Evolutionary conservation across 2,113 vertebrate species (phyloP).

Genomic region (Hippoglossus stenolepis): DNA sequence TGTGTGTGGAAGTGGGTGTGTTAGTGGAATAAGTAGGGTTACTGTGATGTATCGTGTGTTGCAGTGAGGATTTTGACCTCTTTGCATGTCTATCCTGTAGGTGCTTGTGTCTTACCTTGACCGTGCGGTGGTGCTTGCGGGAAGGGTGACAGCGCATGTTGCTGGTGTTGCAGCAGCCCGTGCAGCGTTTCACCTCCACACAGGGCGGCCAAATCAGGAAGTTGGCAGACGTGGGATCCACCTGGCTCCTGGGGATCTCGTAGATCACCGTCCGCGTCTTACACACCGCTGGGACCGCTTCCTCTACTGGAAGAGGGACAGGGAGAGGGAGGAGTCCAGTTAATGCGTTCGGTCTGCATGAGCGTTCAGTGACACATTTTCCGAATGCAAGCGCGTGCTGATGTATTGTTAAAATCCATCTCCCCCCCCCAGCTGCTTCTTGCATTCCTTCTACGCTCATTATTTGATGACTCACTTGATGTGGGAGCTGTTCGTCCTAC

Average conservation of each 20-base stretch:
- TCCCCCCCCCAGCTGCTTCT: slow-evolving; percentile 44
- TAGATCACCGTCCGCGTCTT: slow-evolving; percentile 98
- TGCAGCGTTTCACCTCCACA: slow-evolving; percentile 98
- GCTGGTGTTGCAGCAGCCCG: slow-evolving; percentile 97
- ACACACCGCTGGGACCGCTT: slow-evolving; percentile 93
- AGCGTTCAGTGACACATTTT: slow-evolving; percentile 49
- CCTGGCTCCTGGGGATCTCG: slow-evolving; percentile 98
- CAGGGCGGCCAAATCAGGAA: slow-evolving; percentile 99
- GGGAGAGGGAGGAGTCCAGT: slow-evolving; percentile 22
- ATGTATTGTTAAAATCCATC: slow-evolving; percentile 42
- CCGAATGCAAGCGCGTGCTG: slow-evolving; percentile 4
- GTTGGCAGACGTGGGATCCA: slow-evolving; percentile 97
- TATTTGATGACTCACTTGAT: slow-evolving; percentile 70
- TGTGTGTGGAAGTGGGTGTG: neutral
- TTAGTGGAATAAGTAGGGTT: neutral
- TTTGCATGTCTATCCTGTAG: neutral
- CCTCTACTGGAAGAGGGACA: slow-evolving; percentile 83
- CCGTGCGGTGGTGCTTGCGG: slow-evolving; percentile 92
- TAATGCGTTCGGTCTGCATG: slow-evolving; percentile 17
- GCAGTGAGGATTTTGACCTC: neutral
- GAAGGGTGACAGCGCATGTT: slow-evolving; percentile 94
- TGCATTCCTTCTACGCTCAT: slow-evolving; percentile 61
- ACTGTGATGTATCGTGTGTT: neutral
- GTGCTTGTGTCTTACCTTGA: slow-evolving; percentile 87
- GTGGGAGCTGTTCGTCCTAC: slow-evolving; percentile 58